Evolutionary conservation across 2,797 vertebrate genomes (phyloP), one percentile per base, ranked within the genome.

Genomic region (Alauda arvensis): DNA sequence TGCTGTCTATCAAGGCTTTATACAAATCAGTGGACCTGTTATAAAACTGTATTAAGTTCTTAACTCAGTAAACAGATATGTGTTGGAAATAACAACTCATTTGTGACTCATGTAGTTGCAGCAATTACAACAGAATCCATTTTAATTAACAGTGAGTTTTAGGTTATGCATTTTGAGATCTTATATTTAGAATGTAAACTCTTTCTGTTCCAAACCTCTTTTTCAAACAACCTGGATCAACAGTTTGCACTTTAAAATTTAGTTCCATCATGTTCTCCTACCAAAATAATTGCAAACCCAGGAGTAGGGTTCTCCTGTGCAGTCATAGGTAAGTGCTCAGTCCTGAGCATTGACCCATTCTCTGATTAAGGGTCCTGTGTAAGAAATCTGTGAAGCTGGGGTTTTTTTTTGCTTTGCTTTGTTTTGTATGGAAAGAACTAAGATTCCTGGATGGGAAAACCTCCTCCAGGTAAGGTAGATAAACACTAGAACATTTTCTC

Each of bases 401-500:
- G 1, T 4, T 8, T 39, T 42, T 57, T 53, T 43, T 65, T 31
- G 0, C 9, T 76, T 77, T 74, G 3, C 3, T 53, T 61, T 67
- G 9, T 59, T 37, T 37, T 37, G 37, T 11, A 48, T 6, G 3
- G 18, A 61, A 56, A 39, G 18, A 62, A 3, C 17, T 37, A 19
- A 43, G 52, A 37, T 49, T 14, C 8, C 7, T 45, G 26, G 18
- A 18, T 12, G 8, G 24, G 33, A 68, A 8, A n/a, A 31, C 9
- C 63, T 63, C 9, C 18, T 62, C 0, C 2, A 52, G 4, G 8
- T 67, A 23, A 74, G 10, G 26, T 3, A 39, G 15, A 42, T 0
- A 8, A 57, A 7, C 8, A n/a, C 7, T 63, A n/a, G 13, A 57
- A 42, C 3, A 24, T 45, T 66, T 72, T 14, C 8, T 61, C 45